phyloP scores from a whole-genome alignment of 2,888 invertebrate species.

The Carpatolechia fugitivella region DNA sequence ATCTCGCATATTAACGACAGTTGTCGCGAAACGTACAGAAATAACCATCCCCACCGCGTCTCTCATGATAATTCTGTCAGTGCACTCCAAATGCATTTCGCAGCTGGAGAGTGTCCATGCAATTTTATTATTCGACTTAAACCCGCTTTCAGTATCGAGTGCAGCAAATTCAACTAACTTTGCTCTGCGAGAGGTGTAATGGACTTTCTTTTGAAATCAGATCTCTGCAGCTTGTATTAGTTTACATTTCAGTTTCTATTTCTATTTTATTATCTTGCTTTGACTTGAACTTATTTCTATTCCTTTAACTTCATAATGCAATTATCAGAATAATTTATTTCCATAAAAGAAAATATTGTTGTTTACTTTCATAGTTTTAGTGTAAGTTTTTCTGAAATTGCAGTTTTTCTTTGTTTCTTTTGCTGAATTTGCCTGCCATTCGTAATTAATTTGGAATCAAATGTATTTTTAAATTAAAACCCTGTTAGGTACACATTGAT shows the following conservation, averaged over 20 bases:
- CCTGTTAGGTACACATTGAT: too few relatives aligned
- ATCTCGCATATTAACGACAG: conserved; percentile 53
- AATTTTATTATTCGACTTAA: conserved; percentile 48
- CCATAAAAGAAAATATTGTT: too few relatives aligned
- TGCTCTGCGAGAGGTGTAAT: conserved; percentile 44
- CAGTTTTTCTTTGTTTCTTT: too few relatives aligned
- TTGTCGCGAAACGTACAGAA: conserved; percentile 71
- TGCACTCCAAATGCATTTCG: conserved; percentile 65
- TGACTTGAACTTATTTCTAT: not conserved
- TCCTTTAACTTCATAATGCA: too few relatives aligned
- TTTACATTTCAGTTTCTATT: conserved; percentile 49
- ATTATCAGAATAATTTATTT: not conserved
- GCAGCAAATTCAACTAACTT: conserved; percentile 43
- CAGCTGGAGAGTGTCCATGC: conserved; percentile 60
- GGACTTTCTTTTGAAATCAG: conserved; percentile 67
- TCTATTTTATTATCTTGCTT: not conserved
- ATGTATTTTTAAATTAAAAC: too few relatives aligned
- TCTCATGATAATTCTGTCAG: conserved; percentile 65
- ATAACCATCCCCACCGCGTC: conserved; percentile 60
- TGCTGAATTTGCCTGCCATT: too few relatives aligned
- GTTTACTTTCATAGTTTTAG: too few relatives aligned
- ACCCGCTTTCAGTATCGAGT: conserved; percentile 43
- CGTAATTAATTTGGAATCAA: too few relatives aligned
- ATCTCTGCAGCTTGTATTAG: conserved; percentile 50
- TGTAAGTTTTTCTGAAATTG: too few relatives aligned